Conservation (phyloP, 1,140 invertebrate species). For the Colletes latitarsis region DNA sequence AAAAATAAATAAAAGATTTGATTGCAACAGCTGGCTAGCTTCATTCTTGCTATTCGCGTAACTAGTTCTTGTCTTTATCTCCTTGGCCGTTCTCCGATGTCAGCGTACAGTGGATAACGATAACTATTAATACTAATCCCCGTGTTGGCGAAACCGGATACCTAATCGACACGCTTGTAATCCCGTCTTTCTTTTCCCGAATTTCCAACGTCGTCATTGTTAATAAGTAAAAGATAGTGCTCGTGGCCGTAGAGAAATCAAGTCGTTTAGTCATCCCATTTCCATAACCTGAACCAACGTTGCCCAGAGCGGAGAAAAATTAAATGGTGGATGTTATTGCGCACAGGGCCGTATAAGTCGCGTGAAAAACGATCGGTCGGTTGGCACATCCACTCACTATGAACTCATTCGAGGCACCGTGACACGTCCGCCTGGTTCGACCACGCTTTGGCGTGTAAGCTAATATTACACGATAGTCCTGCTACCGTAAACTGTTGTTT, state of each 20-base stretch:
- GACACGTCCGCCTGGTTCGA: slow-evolving; percentile 38
- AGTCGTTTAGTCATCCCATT: slow-evolving; percentile 58
- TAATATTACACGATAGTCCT: slow-evolving; percentile 25
- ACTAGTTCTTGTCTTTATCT: no score
- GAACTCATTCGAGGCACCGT: slow-evolving; percentile 50
- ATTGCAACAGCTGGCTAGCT: no score
- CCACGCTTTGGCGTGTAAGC: slow-evolving; percentile 9
- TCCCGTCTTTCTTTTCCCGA: slow-evolving; percentile 2
- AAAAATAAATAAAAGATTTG: no score
- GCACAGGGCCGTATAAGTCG: slow-evolving; percentile 43
- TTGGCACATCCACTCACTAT: slow-evolving; percentile 51
- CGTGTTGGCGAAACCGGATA: no score
- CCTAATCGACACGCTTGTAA: no score
- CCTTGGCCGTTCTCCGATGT: no score
- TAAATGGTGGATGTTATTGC: slow-evolving; percentile 48
- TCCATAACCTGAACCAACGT: slow-evolving; percentile 67
- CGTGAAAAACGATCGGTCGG: slow-evolving; percentile 57
- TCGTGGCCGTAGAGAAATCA: slow-evolving; percentile 39
- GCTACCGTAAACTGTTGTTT: background rate
- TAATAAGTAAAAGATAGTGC: slow-evolving; percentile 20
- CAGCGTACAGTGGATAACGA: no score
- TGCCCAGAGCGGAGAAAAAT: slow-evolving; percentile 63
- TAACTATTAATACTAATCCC: no score
- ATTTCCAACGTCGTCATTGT: slow-evolving; percentile 49
- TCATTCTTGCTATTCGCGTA: no score